Percentiles rank a stretch among this genome's conserved stretches.
Evolutionary conservation across 2,113 vertebrate genomes (phyloP).

Genomic region (Podocnemis expansa): DNA sequence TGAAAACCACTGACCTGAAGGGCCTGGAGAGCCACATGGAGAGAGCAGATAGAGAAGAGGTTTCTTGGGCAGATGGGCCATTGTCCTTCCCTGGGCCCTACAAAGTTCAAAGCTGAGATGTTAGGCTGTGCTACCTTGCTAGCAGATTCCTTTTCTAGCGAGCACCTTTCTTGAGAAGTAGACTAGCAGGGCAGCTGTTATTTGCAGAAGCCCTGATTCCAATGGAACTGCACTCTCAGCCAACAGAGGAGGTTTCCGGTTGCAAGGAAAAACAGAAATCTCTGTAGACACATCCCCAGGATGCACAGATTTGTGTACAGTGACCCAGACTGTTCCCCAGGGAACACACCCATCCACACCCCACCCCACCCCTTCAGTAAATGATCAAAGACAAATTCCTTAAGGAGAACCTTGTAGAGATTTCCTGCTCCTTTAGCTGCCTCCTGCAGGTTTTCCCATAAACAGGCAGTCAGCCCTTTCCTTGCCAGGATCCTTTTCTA

Average conservation of each 20-base stretch:
- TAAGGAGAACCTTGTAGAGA: background rate
- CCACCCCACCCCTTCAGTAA: background rate
- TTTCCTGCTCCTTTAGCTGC: background rate
- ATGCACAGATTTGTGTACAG: background rate
- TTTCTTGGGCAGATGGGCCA: background rate
- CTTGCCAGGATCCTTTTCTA: background rate
- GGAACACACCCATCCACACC: background rate
- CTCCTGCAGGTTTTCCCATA: background rate
- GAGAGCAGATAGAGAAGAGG: background rate
- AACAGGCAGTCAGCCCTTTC: background rate
- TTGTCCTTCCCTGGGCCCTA: background rate
- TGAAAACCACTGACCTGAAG: background rate
- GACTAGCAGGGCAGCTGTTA: background rate
- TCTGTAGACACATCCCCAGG: background rate
- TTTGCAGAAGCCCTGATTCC: background rate
- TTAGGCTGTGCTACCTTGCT: background rate
- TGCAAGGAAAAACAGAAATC: background rate
- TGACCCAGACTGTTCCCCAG: background rate
- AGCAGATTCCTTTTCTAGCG: background rate
- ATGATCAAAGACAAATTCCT: background rate
- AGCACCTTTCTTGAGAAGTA: background rate
- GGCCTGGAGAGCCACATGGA: background rate
- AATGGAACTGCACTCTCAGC: background rate
- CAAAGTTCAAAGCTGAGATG: background rate
- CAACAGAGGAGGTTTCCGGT: rapidly evolving